A percentile compares a stretch with the other conserved stretches of the same genome.
Conservation (phyloP, 2,113 vertebrate genomes). For the Danionella cerebrum region DNA sequence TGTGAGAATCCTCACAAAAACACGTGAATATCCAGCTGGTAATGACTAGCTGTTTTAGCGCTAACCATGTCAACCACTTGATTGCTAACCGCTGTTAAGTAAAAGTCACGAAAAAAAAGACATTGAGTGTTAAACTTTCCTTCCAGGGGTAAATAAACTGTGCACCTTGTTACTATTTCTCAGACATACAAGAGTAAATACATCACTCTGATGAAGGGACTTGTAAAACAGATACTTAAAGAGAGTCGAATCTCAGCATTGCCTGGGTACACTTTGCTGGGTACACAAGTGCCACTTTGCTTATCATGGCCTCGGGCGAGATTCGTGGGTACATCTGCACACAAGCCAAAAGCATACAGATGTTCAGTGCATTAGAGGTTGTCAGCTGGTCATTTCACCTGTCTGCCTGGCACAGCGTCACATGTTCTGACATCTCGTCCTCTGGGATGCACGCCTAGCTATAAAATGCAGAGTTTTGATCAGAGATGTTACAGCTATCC, state of each 20-base stretch:
- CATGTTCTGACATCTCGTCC: conserved; percentile 63
- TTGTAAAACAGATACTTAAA: too few relatives aligned
- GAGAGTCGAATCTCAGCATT: too few relatives aligned
- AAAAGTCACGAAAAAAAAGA: conserved; percentile 8
- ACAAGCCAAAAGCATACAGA: conserved; percentile 59
- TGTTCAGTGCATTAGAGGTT: conserved; percentile 66
- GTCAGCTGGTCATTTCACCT: conserved; percentile 61
- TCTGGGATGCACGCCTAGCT: neutral
- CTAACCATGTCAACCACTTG: conserved; percentile 23
- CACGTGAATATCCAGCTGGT: conserved; percentile 29
- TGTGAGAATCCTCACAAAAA: conserved; percentile 27
- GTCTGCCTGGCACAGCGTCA: conserved; percentile 55
- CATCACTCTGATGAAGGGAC: too few relatives aligned
- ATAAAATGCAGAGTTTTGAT: neutral
- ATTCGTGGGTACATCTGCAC: conserved; percentile 41
- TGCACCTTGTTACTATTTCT: too few relatives aligned
- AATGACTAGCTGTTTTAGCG: conserved; percentile 34
- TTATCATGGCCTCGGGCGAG: conserved; percentile 46
- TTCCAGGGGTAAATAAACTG: neutral
- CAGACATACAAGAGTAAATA: conserved; percentile 3
- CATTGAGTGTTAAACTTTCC: neutral
- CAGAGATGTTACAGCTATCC: too few relatives aligned
- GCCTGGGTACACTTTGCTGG: too few relatives aligned
- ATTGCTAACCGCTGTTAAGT: conserved; percentile 35
- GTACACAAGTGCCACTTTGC: too few relatives aligned